phyloP scores from a whole-genome alignment of 2,888 invertebrate species.

The Anagyrus pseudococci region DNA sequence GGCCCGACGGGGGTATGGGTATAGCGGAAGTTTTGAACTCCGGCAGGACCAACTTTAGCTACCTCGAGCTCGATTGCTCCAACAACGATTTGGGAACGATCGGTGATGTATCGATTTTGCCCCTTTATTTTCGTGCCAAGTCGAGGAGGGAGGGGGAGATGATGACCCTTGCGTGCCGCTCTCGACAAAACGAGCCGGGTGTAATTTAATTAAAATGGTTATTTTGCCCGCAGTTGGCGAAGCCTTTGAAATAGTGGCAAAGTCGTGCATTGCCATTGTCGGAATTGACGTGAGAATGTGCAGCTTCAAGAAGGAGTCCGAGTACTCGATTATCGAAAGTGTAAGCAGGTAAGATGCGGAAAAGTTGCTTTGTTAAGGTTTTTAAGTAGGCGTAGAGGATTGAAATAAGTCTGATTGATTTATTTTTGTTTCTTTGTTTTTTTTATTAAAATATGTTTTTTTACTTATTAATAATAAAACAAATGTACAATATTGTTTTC shows the following conservation, averaged over 20 bases:
- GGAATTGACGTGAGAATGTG: slow-evolving; percentile 53
- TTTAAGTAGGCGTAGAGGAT: too few relatives aligned
- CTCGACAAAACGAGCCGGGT: slow-evolving; percentile 7
- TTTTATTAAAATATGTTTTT: too few relatives aligned
- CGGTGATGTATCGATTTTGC: slow-evolving; percentile 40
- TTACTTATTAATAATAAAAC: too few relatives aligned
- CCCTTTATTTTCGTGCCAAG: too few relatives aligned
- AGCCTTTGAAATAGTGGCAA: slow-evolving; percentile 46
- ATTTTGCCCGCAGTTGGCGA: slow-evolving; percentile 47
- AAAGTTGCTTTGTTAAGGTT: too few relatives aligned
- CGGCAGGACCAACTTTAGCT: slow-evolving; percentile 40
- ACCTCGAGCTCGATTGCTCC: slow-evolving; percentile 47
- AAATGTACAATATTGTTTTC: too few relatives aligned
- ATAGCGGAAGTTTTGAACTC: slow-evolving; percentile 49
- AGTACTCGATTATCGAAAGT: slow-evolving; percentile 47
- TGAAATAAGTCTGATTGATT: too few relatives aligned
- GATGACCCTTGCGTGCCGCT: not conserved
- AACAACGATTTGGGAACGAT: slow-evolving; percentile 52
- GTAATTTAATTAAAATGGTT: slow-evolving; percentile 7
- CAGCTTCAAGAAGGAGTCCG: slow-evolving; percentile 51
- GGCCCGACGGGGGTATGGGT: slow-evolving; percentile 45
- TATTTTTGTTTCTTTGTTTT: not conserved
- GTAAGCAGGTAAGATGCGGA: slow-evolving; percentile 49
- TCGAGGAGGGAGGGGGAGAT: not conserved
- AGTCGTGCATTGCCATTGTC: slow-evolving; percentile 42